Percentiles rank a stretch among this genome's conserved stretches.
Conservation (phyloP, 2,797 vertebrate species). For the Enteromius radiatus region DNA sequence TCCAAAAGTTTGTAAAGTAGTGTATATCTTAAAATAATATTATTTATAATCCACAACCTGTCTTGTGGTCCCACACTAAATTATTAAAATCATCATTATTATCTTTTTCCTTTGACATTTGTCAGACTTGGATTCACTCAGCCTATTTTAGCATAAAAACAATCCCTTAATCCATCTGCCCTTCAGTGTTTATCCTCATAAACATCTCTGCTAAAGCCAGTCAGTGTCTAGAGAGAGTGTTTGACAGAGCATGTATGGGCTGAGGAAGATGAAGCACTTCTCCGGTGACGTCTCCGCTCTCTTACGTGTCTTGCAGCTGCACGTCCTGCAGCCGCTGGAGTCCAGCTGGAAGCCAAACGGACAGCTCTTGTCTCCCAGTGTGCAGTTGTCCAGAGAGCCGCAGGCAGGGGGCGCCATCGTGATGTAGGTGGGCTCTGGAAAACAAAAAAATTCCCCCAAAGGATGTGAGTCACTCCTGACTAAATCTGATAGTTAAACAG, state of each 20-base stretch:
- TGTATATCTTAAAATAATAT: neutral
- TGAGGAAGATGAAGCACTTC: constrained; percentile 28
- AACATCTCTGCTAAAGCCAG: constrained; percentile 52
- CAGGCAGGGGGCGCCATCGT: constrained; percentile 87
- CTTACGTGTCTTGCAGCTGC: constrained; percentile 89
- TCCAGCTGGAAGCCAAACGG: constrained; percentile 82
- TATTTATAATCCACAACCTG: neutral
- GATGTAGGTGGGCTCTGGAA: constrained; percentile 87
- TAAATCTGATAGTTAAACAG: constrained; percentile 44
- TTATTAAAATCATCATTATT: constrained; percentile 21
- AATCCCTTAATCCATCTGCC: constrained; percentile 45
- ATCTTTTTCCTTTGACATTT: constrained; percentile 40
- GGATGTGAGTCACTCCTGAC: constrained; percentile 54
- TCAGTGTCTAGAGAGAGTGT: constrained; percentile 43
- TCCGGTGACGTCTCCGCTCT: constrained; percentile 43
- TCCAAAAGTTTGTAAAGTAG: neutral
- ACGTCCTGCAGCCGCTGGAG: constrained; percentile 81
- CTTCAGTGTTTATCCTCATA: constrained; percentile 32
- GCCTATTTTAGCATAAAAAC: constrained; percentile 44
- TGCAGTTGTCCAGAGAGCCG: constrained; percentile 81
- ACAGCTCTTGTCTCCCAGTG: constrained; percentile 83
- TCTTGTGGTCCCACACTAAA: neutral
- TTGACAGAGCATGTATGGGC: constrained; percentile 22
- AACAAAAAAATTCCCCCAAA: constrained; percentile 32
- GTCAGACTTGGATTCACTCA: constrained; percentile 23